Evolutionary conservation across 1,140 invertebrate genomes (phyloP).

Genomic region (Pseudobourletiella spinata): DNA sequence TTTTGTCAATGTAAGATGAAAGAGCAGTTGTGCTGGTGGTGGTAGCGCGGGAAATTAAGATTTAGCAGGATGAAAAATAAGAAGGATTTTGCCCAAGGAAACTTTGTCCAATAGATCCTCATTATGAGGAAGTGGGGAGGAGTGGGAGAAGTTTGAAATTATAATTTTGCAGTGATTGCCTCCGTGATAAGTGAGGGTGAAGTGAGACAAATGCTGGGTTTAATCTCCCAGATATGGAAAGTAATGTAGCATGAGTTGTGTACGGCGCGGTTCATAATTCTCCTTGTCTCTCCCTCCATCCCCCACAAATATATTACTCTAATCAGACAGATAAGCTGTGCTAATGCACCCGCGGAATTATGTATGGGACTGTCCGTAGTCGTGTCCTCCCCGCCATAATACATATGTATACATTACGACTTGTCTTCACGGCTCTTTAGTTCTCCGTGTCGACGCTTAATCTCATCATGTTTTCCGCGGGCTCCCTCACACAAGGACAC

Average conservation of each 20-base stretch:
- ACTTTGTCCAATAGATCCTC: background rate
- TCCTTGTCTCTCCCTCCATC: background rate
- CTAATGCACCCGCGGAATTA: too few relatives aligned
- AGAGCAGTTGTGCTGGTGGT: background rate
- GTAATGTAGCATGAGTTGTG: background rate
- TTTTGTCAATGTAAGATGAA: background rate
- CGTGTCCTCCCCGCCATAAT: too few relatives aligned
- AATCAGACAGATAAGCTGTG: too few relatives aligned
- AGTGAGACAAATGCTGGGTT: background rate
- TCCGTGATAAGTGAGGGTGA: background rate
- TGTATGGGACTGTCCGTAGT: too few relatives aligned
- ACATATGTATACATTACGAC: too few relatives aligned
- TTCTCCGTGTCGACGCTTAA: too few relatives aligned
- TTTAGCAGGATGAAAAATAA: background rate
- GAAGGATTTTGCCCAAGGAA: background rate
- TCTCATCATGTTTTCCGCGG: too few relatives aligned
- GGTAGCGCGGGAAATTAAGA: background rate
- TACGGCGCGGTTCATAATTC: background rate
- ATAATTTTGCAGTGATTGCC: background rate
- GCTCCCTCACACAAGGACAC: too few relatives aligned
- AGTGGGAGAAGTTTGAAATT: too few relatives aligned
- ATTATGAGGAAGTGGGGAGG: background rate
- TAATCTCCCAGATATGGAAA: background rate
- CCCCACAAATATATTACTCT: background rate
- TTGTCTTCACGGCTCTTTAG: too few relatives aligned